These are phyloP conservation scores for Laticauda laticaudata DNA, from an alignment of 2,113 vertebrate genomes.

Conservation along the genomic window DNA sequence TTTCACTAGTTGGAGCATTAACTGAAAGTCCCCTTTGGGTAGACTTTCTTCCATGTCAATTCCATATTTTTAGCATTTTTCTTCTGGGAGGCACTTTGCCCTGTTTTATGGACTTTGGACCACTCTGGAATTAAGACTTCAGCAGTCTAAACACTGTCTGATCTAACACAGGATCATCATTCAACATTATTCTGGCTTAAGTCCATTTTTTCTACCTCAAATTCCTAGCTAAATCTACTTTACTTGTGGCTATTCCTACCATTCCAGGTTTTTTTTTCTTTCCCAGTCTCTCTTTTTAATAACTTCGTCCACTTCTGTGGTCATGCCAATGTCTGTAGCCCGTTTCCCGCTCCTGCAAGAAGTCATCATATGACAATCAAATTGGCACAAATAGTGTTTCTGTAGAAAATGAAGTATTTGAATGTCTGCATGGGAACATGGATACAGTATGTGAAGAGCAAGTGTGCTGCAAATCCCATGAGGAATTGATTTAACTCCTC, in stretches of 20 bases:
- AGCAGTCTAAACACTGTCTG: neutral
- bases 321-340: neutral
- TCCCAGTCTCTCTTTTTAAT: neutral
- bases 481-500: slow-evolving; percentile 69
- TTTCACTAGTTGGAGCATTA: neutral
- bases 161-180: neutral
- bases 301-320: neutral
- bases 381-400: neutral
- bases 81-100: neutral
- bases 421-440: neutral
- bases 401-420: neutral
- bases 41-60: neutral
- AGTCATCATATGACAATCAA: neutral
- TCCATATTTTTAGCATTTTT: neutral
- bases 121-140: neutral
- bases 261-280: neutral
- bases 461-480: slow-evolving; percentile 19
- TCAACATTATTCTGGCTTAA: neutral
- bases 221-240: neutral
- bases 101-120: neutral
- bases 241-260: neutral
- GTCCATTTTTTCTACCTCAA: neutral
- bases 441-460: neutral
- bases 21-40: neutral
- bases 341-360: neutral